phyloP scores from a whole-genome alignment of 2,113 vertebrate species.

The Paraplagusia blochii region DNA sequence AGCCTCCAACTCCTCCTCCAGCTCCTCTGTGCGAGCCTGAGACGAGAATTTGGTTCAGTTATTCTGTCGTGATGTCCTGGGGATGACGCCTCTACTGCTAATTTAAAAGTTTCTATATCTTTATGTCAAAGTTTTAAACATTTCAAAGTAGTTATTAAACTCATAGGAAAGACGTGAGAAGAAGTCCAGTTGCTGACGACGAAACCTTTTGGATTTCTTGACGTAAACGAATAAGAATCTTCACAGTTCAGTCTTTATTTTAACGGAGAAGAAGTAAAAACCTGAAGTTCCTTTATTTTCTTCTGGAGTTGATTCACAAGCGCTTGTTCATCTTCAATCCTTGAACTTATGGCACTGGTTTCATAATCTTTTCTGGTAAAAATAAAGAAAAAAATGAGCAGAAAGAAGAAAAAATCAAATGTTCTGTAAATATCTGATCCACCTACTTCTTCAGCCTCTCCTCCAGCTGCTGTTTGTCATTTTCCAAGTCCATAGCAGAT shows the following conservation, averaged over 20 bases:
- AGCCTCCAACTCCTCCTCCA: slow-evolving; percentile 91
- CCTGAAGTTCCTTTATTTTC: slow-evolving; percentile 94
- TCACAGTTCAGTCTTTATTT: not conserved
- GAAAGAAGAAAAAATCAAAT: not conserved
- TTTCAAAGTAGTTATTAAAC: too few relatives aligned
- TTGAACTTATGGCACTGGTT: slow-evolving; percentile 81
- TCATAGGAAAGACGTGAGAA: too few relatives aligned
- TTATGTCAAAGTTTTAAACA: too few relatives aligned
- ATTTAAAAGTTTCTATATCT: too few relatives aligned
- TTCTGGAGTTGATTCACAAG: slow-evolving; percentile 86
- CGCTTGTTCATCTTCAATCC: slow-evolving; percentile 87
- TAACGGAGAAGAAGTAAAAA: slow-evolving; percentile 33
- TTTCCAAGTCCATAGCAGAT: slow-evolving; percentile 87
- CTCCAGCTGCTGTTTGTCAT: slow-evolving; percentile 91
- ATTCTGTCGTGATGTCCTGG: too few relatives aligned
- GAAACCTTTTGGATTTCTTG: too few relatives aligned
- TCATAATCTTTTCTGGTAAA: slow-evolving; percentile 90
- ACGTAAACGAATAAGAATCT: too few relatives aligned
- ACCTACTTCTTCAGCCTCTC: slow-evolving; percentile 91
- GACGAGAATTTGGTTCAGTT: not conserved
- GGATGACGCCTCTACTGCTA: too few relatives aligned
- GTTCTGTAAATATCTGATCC: not conserved
- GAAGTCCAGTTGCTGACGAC: too few relatives aligned
- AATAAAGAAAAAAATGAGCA: not conserved
- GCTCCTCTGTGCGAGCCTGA: slow-evolving; percentile 86